Evolutionary conservation across 2,113 vertebrate species (phyloP).

Genomic region (Jaculus jaculus): DNA sequence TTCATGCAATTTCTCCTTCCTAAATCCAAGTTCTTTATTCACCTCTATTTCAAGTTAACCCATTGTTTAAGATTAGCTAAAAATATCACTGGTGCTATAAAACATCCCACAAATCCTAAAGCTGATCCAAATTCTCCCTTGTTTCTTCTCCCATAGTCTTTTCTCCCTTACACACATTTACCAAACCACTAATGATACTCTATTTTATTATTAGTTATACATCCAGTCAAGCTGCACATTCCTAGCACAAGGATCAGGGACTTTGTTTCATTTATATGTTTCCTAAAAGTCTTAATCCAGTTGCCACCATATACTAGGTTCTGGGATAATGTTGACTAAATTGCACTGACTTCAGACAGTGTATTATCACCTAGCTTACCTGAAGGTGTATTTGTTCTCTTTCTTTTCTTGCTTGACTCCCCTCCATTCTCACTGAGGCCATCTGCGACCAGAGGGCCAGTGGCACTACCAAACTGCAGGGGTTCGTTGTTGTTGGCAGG

Average conservation of each 20-base stretch:
- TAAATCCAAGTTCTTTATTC: constrained; percentile 14
- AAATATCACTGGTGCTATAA: constrained; percentile 10
- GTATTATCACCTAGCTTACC: constrained; percentile 83
- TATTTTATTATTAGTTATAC: constrained; percentile 2
- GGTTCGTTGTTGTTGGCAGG: constrained; percentile 88
- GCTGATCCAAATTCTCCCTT: background rate
- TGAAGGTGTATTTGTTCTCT: constrained; percentile 87
- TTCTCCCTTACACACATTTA: background rate
- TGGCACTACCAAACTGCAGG: constrained; percentile 87
- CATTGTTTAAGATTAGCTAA: constrained; percentile 39
- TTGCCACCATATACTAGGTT: background rate
- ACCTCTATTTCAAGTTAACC: constrained; percentile 7
- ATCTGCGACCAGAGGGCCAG: constrained; percentile 83
- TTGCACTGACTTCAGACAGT: constrained; percentile 41
- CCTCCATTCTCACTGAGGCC: constrained; percentile 88
- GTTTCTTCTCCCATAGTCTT: background rate
- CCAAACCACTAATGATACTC: constrained; percentile 28
- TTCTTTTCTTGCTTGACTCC: constrained; percentile 91
- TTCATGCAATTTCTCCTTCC: constrained; percentile 20
- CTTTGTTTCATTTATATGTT: constrained; percentile 8
- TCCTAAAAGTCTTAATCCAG: background rate
- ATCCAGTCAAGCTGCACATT: background rate
- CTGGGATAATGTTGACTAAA: constrained; percentile 16
- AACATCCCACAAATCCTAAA: background rate
- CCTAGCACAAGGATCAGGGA: background rate